A percentile compares a stretch with the other conserved stretches of the same genome.
Evolutionary conservation across 2,888 invertebrate genomes (phyloP).

Genomic region (Rhingia campestris): DNA sequence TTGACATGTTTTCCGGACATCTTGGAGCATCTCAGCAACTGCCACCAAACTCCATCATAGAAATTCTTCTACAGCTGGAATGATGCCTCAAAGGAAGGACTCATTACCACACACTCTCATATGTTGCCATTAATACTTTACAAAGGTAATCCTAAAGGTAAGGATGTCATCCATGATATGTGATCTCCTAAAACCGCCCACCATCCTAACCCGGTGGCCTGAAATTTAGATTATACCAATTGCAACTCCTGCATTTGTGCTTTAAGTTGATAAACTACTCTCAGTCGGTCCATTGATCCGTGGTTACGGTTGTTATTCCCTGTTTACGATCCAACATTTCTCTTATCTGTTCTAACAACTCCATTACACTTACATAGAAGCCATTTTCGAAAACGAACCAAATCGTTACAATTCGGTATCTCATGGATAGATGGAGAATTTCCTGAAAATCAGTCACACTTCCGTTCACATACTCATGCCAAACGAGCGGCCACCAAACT

Average conservation of each 20-base stretch:
- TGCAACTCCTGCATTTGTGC: neutral
- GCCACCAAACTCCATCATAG: too few relatives aligned
- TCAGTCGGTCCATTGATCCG: neutral
- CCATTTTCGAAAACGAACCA: conserved; percentile 26
- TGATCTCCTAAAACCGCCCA: too few relatives aligned
- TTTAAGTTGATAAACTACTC: neutral
- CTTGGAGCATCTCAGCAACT: too few relatives aligned
- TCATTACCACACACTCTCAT: too few relatives aligned
- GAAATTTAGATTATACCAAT: too few relatives aligned
- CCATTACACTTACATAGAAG: conserved; percentile 18
- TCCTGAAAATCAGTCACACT: conserved; percentile 62
- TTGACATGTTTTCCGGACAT: too few relatives aligned
- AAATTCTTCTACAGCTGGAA: too few relatives aligned
- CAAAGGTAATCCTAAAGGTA: too few relatives aligned
- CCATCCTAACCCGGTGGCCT: too few relatives aligned
- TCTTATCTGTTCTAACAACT: neutral
- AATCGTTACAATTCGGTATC: conserved; percentile 19
- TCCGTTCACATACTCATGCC: conserved; percentile 26
- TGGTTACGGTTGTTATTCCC: neutral
- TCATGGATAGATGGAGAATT: conserved; percentile 25
- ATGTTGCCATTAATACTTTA: too few relatives aligned
- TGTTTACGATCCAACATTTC: conserved; percentile 2
- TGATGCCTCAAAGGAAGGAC: too few relatives aligned
- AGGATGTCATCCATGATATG: too few relatives aligned
- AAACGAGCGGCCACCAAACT: neutral